Evolutionary conservation across 2,113 vertebrate genomes (phyloP), one percentile per base, ranked within the genome.

Genomic region (Eulacestoma nigropectus): DNA sequence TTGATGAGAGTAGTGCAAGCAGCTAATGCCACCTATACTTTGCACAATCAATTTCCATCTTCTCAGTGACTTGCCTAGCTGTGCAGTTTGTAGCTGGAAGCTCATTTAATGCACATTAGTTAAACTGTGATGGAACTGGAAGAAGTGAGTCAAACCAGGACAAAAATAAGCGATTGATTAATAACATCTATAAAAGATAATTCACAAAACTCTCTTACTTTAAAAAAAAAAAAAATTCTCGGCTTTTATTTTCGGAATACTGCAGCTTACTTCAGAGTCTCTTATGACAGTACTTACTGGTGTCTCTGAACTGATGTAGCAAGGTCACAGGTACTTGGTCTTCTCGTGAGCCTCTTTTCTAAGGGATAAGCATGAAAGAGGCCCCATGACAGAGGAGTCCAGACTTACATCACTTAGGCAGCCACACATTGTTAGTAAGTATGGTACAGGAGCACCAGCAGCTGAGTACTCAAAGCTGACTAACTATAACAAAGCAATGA

Each of bases 211-310:
- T 59, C 6, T 25, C 62, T 59, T 75, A 16, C 9, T 70, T 59
- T 16, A 6, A 9, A 11, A 32, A 53, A 20, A 42, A 33, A 39
- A 41, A 41, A 41, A 41, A 41, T 69, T 64, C 16, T 76, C 29
- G 62, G 12, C 4, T 76, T 76, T 85, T 60, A 23, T 23, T 52
- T 19, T 33, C 17, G 62, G 39, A 65, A 42, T 49, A 27, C 22
- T 80, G n/a, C 53, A 83, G 41, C 18, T 52, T 64, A 26, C 32
- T 83, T 65, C 44, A 78, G 47, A 50, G 42, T 7, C 9, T 35
- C 18, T 50, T 47, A 5, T 0, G 3, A 26, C 13, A 44, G 8
- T 46, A 68, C 30, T 41, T 33, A n/a, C 7, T 26, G 12, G 11
- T 62, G 55, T 16, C 20, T 69, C 68, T 5, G 4, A 83, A 35